phyloP scores from a whole-genome alignment of 2,113 vertebrate genomes.

The human (Homo sapiens) region DNA sequence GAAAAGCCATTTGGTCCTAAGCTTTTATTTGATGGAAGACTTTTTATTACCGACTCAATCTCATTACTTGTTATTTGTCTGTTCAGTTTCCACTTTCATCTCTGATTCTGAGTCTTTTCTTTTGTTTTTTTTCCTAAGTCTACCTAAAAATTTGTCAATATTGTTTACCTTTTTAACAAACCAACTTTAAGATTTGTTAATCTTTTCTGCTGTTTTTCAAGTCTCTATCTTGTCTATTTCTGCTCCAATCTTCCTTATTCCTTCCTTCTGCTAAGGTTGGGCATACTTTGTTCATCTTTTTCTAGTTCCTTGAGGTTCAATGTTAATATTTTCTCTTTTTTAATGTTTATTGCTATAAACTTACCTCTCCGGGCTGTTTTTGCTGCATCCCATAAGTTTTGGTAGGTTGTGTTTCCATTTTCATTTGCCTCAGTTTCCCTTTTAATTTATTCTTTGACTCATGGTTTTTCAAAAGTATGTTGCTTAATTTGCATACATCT shows the following conservation, averaged over 20 bases:
- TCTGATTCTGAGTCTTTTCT: background rate
- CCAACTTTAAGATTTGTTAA: background rate
- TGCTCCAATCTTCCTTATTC: background rate
- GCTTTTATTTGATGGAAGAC: background rate
- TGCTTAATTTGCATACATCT: background rate
- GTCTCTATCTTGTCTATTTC: background rate
- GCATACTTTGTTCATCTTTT: background rate
- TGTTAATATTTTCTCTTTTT: too few relatives aligned
- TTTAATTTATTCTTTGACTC: background rate
- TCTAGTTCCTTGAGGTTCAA: too few relatives aligned
- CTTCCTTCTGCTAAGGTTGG: background rate
- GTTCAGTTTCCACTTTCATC: background rate
- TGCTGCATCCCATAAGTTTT: too few relatives aligned
- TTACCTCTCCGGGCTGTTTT: too few relatives aligned
- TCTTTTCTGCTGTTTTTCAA: background rate
- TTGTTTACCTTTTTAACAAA: background rate
- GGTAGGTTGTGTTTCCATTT: too few relatives aligned
- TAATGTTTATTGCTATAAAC: too few relatives aligned
- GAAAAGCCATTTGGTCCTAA: background rate
- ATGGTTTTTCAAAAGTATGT: background rate
- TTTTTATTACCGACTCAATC: background rate
- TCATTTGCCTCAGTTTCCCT: background rate
- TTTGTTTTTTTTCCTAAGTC: background rate
- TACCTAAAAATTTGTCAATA: background rate
- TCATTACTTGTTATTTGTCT: background rate